Evolutionary conservation across 2,888 invertebrate species (phyloP), one percentile per base, ranked within the genome.

Genomic region (Pandemis corylana): DNA sequence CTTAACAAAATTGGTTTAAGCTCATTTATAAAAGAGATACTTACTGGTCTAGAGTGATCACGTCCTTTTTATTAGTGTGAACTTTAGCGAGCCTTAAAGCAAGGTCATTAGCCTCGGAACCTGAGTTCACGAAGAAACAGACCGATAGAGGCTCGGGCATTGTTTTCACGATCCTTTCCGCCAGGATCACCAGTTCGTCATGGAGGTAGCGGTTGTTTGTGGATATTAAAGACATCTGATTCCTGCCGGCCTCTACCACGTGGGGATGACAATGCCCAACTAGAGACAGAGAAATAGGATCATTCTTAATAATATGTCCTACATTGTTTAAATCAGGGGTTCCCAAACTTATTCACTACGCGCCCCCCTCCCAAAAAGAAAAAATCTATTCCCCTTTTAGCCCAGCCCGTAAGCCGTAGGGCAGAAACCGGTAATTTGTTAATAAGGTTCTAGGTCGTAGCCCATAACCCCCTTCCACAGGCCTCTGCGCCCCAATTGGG

Each of bases 61-160:
- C 96, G 89, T 99, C 99, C 82, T 96, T 96, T 78, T 97, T 96
- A 83, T 97, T 97, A 1, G 99, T 99, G 89, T 98, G 97, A 71
- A 98, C 96, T 77, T 97, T 95, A 0, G 99, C 98, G 77, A 99
- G 94, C 76, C 99, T 96, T 59, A 99, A 90, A 0, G 99, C 99
- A 81, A 99, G 95, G 94, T 99, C 99, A 90, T 99, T 99, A 9
- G 99, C 99, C 93, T 99, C 99, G 7, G 99, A 99, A 10, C 99
- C 99, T 0, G 99, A 99, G 93, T 99, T 99, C 72, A 99, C 99
- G 88, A 99, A 97, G 94, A 97, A 99, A 85, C 99, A 99, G 5
- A 99, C 98, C 20, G 97, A 97, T 53, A 99, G 94, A 46, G 96
- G 95, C 72, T 97, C 96, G 0, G 99, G 99, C 91, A 99, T 95